A percentile compares a stretch with the other conserved stretches of the same genome.
Conservation (phyloP, 2,113 vertebrate species). For the Sapajus apella region DNA sequence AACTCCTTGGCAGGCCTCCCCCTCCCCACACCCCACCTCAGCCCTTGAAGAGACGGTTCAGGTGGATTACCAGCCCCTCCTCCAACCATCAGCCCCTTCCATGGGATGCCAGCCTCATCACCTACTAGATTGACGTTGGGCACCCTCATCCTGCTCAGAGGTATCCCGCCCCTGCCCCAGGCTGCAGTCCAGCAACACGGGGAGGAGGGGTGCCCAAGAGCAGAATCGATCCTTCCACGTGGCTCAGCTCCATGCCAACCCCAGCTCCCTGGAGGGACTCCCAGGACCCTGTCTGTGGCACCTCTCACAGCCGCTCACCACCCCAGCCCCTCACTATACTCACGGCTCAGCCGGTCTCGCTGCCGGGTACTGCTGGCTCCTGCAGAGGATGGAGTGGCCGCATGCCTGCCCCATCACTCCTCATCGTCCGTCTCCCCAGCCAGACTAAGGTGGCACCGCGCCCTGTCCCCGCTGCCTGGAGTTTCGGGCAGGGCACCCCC, state of each 20-base stretch:
- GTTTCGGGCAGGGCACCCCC: constrained; percentile 41
- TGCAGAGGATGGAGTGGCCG: constrained; percentile 98
- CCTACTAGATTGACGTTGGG: neutral
- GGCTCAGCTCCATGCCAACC: constrained; percentile 61
- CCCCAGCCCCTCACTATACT: constrained; percentile 57
- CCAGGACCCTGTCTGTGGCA: neutral
- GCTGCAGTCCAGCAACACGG: constrained; percentile 3
- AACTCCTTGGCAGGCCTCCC: neutral
- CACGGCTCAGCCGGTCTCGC: constrained; percentile 74
- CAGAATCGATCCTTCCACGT: constrained; percentile 60
- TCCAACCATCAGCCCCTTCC: neutral
- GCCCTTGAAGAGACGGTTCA: neutral
- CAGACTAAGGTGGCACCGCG: constrained; percentile 68
- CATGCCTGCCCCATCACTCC: constrained; percentile 98
- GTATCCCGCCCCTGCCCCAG: too few species aligned
- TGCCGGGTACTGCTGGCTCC: constrained; percentile 93
- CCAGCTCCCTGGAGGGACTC: constrained; percentile 5
- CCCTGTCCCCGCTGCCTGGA: constrained; percentile 45
- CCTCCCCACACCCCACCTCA: neutral
- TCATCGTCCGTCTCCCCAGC: constrained; percentile 82
- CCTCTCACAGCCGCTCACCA: neutral
- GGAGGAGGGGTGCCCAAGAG: neutral
- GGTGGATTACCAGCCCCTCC: neutral
- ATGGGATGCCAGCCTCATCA: neutral
- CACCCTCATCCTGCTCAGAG: neutral